phyloP scores from a whole-genome alignment of 2,888 invertebrate genomes.

The Apeira syringaria region DNA sequence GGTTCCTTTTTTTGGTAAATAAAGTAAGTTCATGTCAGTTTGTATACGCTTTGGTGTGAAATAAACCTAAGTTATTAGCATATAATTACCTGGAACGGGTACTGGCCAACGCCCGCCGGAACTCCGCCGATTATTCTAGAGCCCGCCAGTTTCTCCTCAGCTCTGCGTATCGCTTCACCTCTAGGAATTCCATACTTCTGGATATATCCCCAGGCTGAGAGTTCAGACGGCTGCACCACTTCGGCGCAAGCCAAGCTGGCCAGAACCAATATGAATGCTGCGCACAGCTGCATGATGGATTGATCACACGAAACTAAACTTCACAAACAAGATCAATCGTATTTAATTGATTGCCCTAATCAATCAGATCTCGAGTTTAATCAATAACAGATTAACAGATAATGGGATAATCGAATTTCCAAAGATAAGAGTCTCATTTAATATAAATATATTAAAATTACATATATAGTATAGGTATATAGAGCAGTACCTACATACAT shows the following conservation, averaged over 20 bases:
- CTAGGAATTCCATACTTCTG: slow-evolving; percentile 38
- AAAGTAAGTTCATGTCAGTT: too few relatives aligned
- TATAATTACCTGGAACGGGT: slow-evolving; percentile 41
- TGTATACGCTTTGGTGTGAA: too few relatives aligned
- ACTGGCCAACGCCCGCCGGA: slow-evolving; percentile 40
- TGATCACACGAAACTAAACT: slow-evolving; percentile 10
- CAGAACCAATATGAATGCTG: slow-evolving; percentile 31
- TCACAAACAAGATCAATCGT: background rate
- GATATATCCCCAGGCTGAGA: slow-evolving; percentile 44
- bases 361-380: background rate
- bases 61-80: too few relatives aligned
- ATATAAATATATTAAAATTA: too few relatives aligned
- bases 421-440: too few relatives aligned
- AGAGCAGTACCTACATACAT: too few relatives aligned
- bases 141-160: slow-evolving; percentile 34
- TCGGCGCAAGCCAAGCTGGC: slow-evolving; percentile 36
- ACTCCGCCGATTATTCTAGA: slow-evolving; percentile 48
- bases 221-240: slow-evolving; percentile 8
- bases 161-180: slow-evolving; percentile 39
- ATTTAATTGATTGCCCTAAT: background rate
- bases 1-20: too few relatives aligned
- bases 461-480: too few relatives aligned
- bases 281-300: slow-evolving; percentile 31
- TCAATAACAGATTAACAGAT: slow-evolving; percentile 3
- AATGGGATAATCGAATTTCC: slow-evolving; percentile 2